Base-by-base conservation (phyloP, 1,140 invertebrate genomes). In the Wiebesia pumilae region DNA sequence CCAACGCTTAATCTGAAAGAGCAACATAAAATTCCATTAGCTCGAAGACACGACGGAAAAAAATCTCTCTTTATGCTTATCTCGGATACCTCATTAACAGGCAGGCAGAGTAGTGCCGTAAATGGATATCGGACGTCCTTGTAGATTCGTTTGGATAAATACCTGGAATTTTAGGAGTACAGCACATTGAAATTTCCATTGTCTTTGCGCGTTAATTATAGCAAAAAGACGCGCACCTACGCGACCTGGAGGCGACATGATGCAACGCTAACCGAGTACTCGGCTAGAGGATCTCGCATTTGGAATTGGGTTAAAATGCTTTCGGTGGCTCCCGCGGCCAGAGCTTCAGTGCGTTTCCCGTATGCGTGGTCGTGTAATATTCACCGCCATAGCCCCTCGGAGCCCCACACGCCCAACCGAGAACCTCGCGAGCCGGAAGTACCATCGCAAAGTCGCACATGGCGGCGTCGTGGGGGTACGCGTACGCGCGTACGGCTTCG, bases 401-500 rank as follows among this genome's bases (percentile, higher is more conserved):
- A 14, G 6, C 30, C 21, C 27, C 33, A 3, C 67, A n/a, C 38
- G 38, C 69, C 40, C 69, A 73, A 40, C 69, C 12, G 38, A 43
- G 62, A 62, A 81, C 35, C n/a, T 54, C 40, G 43, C 80, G n/a
- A 81, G 43, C 38, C 83, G 83, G 54, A 77, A 78, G 54, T 77
- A 21, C 67, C 80, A 24, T 24, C 47, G 43, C n/a, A 35, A 27
- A n/a, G 24, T 38, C 19, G n/a, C 47, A 27, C 62, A 51, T 16
- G 47, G 14, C 30, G 47, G 14, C 30, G 30, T 65, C 33, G 35
- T 12, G 30, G 16, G 47, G 33, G 33, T n/a, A 47, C 51, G 27
- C 69, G 47, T 27, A n/a, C 21, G 27, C 75, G 43, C 77, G 43
- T 71, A 80, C 77, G 77, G 84, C 84, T 80, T 80, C 77, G 58